A percentile compares a stretch with the other conserved stretches of the same genome.
Conservation (phyloP, 2,797 vertebrate species). For the Rhyacichthys aspro region DNA sequence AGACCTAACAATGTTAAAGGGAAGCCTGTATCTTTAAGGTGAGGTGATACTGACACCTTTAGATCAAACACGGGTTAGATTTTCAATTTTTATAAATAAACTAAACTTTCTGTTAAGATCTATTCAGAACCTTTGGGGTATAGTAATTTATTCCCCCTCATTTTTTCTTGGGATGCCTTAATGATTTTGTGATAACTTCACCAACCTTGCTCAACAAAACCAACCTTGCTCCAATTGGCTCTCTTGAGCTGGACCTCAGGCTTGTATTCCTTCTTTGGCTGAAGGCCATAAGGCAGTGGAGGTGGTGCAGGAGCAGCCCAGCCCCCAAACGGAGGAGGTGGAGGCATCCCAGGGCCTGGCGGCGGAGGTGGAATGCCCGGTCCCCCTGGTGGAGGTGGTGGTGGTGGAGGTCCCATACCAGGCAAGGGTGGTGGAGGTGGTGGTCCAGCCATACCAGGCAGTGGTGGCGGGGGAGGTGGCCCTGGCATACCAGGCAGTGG, state of each 20-base stretch:
- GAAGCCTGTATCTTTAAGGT: too few species aligned
- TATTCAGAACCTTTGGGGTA: not conserved
- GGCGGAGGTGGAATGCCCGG: conserved; percentile 70
- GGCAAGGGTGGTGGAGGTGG: conserved; percentile 66
- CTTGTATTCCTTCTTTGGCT: conserved; percentile 86
- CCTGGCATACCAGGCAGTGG: conserved; percentile 52
- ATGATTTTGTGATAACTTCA: not conserved
- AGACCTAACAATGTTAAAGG: too few species aligned
- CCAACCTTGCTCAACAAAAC: conserved; percentile 85
- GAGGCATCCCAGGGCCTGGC: conserved; percentile 46
- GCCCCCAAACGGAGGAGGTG: conserved; percentile 67
- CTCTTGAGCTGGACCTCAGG: conserved; percentile 85
- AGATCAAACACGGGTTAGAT: too few species aligned
- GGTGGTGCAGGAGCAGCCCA: conserved; percentile 67
- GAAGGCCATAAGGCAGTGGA: conserved; percentile 80
- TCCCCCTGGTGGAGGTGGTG: conserved; percentile 52
- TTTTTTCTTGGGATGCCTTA: too few species aligned
- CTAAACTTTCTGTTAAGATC: not conserved
- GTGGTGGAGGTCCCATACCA: conserved; percentile 58
- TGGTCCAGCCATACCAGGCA: conserved; percentile 14
- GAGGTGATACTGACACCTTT: not conserved
- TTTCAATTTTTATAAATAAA: not conserved
- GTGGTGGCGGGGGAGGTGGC: conserved; percentile 65
- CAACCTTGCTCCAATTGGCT: conserved; percentile 90
- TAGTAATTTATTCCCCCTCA: not conserved